Conservation (phyloP, 1,140 invertebrate species). For the Monochamus saltuarius region DNA sequence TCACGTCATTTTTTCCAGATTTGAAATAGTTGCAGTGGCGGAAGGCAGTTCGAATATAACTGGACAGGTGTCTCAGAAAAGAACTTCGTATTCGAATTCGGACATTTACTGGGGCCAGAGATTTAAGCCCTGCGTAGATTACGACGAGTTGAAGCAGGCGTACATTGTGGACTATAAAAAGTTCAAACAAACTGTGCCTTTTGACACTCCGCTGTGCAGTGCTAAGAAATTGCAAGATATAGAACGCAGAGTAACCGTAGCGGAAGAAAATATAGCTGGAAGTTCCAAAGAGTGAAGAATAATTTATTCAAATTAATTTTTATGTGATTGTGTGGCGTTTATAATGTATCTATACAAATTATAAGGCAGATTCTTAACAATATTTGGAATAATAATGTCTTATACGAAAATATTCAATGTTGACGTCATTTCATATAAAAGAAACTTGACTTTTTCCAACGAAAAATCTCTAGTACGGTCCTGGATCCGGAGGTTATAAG, state of each 20-base stretch:
- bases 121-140: constrained; percentile 57
- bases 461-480: too few relatives aligned
- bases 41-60: constrained; percentile 80
- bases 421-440: too few relatives aligned
- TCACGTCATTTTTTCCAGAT: constrained; percentile 58
- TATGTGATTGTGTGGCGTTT: too few relatives aligned
- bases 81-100: constrained; percentile 77
- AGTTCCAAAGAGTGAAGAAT: too few relatives aligned
- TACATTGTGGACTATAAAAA: constrained; percentile 59
- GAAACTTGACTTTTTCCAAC: too few relatives aligned
- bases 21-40: constrained; percentile 84
- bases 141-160: constrained; percentile 26
- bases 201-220: constrained; percentile 90
- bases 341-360: too few relatives aligned
- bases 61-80: constrained; percentile 70
- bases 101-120: constrained; percentile 87
- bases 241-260: not conserved
- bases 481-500: too few relatives aligned
- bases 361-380: too few relatives aligned
- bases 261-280: too few relatives aligned
- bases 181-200: constrained; percentile 89
- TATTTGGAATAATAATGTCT: too few relatives aligned
- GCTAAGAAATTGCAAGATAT: constrained; percentile 54
- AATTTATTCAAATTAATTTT: too few relatives aligned
- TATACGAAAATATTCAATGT: too few relatives aligned